Conservation (phyloP, 2,113 vertebrate genomes). For the Orthonyx spaldingii region DNA sequence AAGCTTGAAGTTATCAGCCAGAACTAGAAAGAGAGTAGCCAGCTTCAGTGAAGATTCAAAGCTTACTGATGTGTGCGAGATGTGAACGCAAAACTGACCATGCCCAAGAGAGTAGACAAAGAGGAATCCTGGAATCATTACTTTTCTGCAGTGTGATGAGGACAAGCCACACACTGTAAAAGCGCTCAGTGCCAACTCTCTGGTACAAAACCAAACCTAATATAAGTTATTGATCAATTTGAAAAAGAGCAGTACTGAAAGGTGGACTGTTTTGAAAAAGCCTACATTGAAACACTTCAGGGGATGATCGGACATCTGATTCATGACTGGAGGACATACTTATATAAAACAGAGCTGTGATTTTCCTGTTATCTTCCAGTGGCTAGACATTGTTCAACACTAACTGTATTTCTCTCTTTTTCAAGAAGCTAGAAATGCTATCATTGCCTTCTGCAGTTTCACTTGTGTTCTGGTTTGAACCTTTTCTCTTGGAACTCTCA, state of each 20-base stretch:
- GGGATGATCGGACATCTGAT: background rate
- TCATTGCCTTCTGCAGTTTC: background rate
- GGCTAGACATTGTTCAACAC: background rate
- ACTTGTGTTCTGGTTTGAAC: background rate
- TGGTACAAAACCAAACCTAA: background rate
- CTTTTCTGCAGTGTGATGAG: background rate
- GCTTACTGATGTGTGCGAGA: background rate
- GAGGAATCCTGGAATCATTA: background rate
- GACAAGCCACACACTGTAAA: accelerated
- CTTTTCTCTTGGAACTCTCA: background rate
- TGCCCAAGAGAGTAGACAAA: background rate
- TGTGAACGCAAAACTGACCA: background rate
- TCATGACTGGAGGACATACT: background rate
- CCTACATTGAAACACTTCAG: background rate
- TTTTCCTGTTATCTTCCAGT: background rate
- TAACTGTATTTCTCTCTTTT: background rate
- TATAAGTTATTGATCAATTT: background rate
- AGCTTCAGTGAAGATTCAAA: background rate
- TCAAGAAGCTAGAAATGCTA: background rate
- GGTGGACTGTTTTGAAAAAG: background rate
- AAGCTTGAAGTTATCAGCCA: background rate
- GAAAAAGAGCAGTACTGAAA: background rate
- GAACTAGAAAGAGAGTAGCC: background rate
- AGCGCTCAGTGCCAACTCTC: background rate
- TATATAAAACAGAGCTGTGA: background rate